phyloP scores from a whole-genome alignment of 1,140 invertebrate species.

The Hestina assimilis region DNA sequence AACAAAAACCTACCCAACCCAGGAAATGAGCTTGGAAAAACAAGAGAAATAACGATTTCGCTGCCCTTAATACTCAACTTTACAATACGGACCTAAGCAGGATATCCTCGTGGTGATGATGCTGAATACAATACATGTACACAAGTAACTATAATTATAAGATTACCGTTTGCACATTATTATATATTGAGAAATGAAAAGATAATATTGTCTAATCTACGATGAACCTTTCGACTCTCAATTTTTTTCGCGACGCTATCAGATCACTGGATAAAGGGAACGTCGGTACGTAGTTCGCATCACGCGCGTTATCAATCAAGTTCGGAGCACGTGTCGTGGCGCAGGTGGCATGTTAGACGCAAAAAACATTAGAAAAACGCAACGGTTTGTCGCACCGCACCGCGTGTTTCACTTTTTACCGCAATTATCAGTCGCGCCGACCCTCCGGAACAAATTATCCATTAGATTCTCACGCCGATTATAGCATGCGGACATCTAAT shows the following conservation, averaged over 20 bases:
- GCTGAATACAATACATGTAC: no score
- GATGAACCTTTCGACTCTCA: no score
- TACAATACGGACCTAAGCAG: no score
- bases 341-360: slow-evolving; percentile 29
- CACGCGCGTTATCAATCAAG: neutral
- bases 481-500: slow-evolving; percentile 20
- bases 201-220: no score
- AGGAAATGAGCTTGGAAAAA: no score
- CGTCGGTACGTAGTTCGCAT: neutral
- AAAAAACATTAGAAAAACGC: slow-evolving; percentile 37
- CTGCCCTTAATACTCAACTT: no score
- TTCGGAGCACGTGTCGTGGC: slow-evolving; percentile 10
- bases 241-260: neutral
- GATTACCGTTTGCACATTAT: no score
- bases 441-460: slow-evolving; percentile 48
- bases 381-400: slow-evolving; percentile 22
- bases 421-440: slow-evolving; percentile 28
- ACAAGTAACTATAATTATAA: no score
- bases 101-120: no score
- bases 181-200: no score
- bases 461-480: slow-evolving; percentile 44
- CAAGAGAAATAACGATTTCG: no score
- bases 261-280: neutral
- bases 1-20: no score
- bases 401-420: slow-evolving; percentile 40